These are phyloP conservation scores for Ara ararauna DNA, from an alignment of 2,797 vertebrate genomes.

Conservation along the genomic window DNA sequence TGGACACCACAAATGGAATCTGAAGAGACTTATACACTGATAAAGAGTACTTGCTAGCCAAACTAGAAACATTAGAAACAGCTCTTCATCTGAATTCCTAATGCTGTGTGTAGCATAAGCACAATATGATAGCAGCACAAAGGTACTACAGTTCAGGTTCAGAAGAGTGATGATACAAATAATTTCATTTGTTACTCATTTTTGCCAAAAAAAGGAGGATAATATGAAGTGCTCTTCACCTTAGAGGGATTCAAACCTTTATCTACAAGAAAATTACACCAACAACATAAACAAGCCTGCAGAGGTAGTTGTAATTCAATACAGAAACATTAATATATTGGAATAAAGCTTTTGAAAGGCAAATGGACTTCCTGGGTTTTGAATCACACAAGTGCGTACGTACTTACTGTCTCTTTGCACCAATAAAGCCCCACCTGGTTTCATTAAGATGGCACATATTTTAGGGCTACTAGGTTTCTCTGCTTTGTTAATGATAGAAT, in stretches of 20 bases:
- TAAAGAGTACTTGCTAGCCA: background rate
- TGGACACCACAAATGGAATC: background rate
- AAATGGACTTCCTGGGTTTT: background rate
- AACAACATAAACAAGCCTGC: background rate
- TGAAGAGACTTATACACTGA: background rate
- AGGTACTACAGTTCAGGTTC: background rate
- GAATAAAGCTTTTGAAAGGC: background rate
- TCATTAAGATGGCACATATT: background rate
- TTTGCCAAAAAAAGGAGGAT: background rate
- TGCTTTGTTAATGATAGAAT: background rate
- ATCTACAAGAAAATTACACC: background rate
- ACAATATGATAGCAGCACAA: background rate
- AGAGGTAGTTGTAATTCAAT: background rate
- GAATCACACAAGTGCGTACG: background rate
- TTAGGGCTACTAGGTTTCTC: background rate
- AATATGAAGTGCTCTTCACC: background rate
- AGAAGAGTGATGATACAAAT: background rate
- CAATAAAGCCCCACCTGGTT: fast-evolving
- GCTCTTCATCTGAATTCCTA: background rate
- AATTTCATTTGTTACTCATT: background rate
- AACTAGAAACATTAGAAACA: background rate
- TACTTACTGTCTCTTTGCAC: background rate
- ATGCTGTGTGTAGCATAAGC: background rate
- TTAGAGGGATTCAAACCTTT: background rate
- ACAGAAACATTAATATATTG: background rate